Conservation (phyloP, 2,797 vertebrate genomes). For the Platalea minor region DNA sequence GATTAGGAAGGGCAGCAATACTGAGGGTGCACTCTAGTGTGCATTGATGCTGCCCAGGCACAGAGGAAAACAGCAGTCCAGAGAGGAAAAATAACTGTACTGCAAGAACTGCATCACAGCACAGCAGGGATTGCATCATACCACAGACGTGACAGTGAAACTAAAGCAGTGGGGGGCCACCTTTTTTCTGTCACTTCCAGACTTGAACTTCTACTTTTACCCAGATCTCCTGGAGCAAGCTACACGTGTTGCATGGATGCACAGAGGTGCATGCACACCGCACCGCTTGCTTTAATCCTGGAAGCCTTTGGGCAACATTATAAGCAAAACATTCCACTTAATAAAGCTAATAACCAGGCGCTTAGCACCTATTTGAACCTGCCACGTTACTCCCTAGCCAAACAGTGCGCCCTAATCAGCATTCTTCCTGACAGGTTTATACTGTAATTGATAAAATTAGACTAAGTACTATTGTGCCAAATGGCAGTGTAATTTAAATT, state of each 20-base stretch:
- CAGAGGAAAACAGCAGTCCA: not conserved
- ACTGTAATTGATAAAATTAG: conserved; percentile 83
- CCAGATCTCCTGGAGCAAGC: not conserved
- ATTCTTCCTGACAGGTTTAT: conserved; percentile 80
- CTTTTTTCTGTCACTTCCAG: not conserved
- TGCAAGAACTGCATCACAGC: not conserved
- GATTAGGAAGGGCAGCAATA: not conserved
- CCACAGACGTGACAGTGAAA: not conserved
- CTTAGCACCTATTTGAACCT: not conserved
- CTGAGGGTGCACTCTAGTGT: not conserved
- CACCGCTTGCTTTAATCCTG: not conserved
- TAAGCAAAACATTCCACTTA: not conserved
- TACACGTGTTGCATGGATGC: not conserved
- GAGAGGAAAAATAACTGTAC: not conserved
- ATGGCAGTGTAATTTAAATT: conserved; percentile 84
- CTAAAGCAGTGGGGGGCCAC: accelerated
- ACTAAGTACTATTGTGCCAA: conserved; percentile 82
- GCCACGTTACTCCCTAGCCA: not conserved
- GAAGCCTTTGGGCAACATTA: not conserved
- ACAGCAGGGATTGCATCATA: not conserved
- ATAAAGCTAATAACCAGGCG: not conserved
- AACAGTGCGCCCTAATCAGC: conserved; percentile 74
- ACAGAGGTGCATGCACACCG: too few species aligned
- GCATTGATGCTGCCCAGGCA: too few species aligned
- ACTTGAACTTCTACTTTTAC: not conserved